Evolutionary conservation across 2,888 invertebrate species (phyloP).

Genomic region (Eudasyphora cyanicolor): DNA sequence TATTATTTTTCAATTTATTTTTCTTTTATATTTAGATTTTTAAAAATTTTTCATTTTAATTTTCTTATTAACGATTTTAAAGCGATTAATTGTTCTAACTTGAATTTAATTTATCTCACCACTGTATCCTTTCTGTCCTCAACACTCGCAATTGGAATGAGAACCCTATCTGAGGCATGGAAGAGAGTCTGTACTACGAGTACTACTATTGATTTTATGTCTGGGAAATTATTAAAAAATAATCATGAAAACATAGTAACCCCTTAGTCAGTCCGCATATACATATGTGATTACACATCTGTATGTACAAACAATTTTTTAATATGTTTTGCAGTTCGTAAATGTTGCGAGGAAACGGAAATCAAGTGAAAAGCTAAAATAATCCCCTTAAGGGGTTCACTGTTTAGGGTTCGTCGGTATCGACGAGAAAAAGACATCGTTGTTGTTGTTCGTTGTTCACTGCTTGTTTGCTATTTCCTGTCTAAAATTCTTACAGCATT

Average conservation of each 20-base stretch:
- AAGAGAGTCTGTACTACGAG: too few species aligned
- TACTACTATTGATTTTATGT: constrained; percentile 27
- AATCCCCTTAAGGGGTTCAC: neutral
- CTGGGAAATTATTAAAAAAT: constrained; percentile 36
- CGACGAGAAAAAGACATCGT: too few species aligned
- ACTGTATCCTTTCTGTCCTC: too few species aligned
- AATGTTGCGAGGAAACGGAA: constrained; percentile 17
- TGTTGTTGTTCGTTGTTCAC: neutral
- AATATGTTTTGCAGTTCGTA: constrained; percentile 13
- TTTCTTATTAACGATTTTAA: too few species aligned
- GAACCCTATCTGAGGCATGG: neutral
- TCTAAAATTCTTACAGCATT: constrained; percentile 20
- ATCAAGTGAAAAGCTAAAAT: constrained; percentile 12
- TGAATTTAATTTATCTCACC: too few species aligned
- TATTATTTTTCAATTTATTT: too few species aligned
- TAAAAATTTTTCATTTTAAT: too few species aligned
- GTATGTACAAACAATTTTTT: constrained; percentile 1
- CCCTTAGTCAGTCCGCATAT: neutral
- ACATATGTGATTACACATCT: neutral
- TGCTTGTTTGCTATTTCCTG: neutral
- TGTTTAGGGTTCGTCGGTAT: neutral
- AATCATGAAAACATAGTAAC: constrained; percentile 22
- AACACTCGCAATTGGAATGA: too few species aligned
- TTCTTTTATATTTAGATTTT: too few species aligned
- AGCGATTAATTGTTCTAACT: too few species aligned